Base-by-base conservation (phyloP, 2,797 vertebrate species). In the Ctenopoma kingsleyae region DNA sequence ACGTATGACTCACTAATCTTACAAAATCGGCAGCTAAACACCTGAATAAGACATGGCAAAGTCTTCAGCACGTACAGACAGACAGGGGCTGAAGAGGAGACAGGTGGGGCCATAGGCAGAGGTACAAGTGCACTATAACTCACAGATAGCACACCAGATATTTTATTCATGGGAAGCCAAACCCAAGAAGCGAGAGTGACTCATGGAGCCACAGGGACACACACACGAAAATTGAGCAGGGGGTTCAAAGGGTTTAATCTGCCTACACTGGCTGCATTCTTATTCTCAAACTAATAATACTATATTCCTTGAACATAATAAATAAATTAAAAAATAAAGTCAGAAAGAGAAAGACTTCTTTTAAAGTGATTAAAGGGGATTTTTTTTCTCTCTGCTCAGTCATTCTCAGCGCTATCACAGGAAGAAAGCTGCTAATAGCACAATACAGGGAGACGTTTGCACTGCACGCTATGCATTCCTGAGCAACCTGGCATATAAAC, bases 111-210 rank as follows among this genome's bases (percentile, higher is more conserved):
- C 50, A 77, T 62, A 79, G 71, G 61, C 71, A 49, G 12, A 59
- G 70, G 30, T 13, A 75, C 81, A 66, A 71, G 74, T 60, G 78
- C 76, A 55, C 68, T 65, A 69, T 84, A 87, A 83, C 84, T 90
- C 79, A 90, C 58, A 83, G 89, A 90, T 82, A 87, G 86, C 78
- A 83, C 73, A 71, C 20, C 58, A 58, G 79, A 93, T 94, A 76
- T 93, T 93, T 94, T 93, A 94, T 94, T 92, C 81, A 94, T 93
- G 67, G 74, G 51, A 66, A 82, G 67, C 81, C 86, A 77, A 76
- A 75, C 70, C 35, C 70, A 83, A 84, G 84, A 63, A 83, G 71
- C 66, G 32, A 71, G 74, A 91, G 87, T 90, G 87, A 91, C 81
- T 93, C 90, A 92, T 73, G 54, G 67, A 85, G 78, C 71, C 60